These are phyloP conservation scores for Propithecus deckenii DNA, from an alignment of 2,797 vertebrate genomes.

Conservation along the genomic window DNA sequence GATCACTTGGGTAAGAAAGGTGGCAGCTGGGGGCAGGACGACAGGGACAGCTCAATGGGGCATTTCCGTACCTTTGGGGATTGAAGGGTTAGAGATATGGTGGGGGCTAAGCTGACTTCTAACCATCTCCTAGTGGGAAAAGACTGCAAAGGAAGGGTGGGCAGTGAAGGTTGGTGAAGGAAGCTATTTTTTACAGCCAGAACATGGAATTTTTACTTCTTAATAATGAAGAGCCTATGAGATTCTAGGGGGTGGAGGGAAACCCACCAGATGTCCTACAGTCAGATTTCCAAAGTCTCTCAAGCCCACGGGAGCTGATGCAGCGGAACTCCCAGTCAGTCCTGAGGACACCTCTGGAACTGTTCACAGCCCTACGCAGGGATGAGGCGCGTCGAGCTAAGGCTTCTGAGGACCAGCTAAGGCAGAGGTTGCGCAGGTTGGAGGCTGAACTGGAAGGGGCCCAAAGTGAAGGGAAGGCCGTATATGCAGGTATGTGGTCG, in stretches of 20 bases:
- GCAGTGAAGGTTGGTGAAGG: background rate
- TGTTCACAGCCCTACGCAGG: conserved; percentile 79
- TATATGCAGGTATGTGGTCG: conserved; percentile 82
- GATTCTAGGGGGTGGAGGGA: background rate
- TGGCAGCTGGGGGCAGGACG: background rate
- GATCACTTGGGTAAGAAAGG: conserved; percentile 86
- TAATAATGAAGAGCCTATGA: background rate
- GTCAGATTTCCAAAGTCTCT: background rate
- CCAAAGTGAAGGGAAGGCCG: conserved; percentile 83
- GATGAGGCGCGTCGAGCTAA: conserved; percentile 78
- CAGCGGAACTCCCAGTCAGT: background rate
- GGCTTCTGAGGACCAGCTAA: conserved; percentile 80
- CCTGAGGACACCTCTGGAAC: background rate
- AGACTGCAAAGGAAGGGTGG: background rate
- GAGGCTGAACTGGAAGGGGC: conserved; percentile 83
- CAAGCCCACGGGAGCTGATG: background rate
- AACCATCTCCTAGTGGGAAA: background rate
- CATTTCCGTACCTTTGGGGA: background rate
- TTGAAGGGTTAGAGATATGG: background rate
- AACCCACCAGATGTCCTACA: background rate
- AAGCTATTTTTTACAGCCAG: background rate
- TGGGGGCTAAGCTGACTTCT: background rate
- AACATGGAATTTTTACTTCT: background rate
- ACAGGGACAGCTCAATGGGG: no score
- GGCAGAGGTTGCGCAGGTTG: conserved; percentile 77